Conservation (phyloP, 2,888 invertebrate genomes). For the Hypselothyrea guttata region DNA sequence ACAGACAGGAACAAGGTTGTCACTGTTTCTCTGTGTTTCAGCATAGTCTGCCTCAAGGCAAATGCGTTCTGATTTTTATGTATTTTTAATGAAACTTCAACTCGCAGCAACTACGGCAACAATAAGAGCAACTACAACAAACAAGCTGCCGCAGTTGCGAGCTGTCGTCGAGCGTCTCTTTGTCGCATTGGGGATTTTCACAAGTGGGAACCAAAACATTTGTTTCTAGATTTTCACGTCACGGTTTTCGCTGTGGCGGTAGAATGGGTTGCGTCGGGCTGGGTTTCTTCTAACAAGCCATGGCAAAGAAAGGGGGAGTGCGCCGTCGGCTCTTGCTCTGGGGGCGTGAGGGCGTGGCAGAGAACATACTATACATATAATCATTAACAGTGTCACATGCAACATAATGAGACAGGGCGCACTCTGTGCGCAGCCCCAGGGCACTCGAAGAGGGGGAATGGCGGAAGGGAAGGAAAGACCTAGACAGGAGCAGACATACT, state of each 20-base stretch:
- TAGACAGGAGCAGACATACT: constrained; percentile 43
- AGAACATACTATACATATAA: constrained; percentile 69
- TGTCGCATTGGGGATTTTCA: constrained; percentile 60
- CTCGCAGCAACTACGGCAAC: constrained; percentile 24
- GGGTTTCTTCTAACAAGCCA: constrained; percentile 53
- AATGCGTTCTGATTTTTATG: constrained; percentile 66
- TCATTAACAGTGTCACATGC: constrained; percentile 81
- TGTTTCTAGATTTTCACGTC: constrained; percentile 76
- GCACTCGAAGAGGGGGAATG: constrained; percentile 27
- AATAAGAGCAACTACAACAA: constrained; percentile 19
- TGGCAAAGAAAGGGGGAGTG: constrained; percentile 9
- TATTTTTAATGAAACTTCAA: constrained; percentile 71
- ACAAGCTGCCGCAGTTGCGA: constrained; percentile 27
- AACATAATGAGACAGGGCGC: constrained; percentile 80
- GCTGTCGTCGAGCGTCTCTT: constrained; percentile 36
- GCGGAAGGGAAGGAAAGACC: constrained; percentile 3
- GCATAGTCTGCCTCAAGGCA: constrained; percentile 35
- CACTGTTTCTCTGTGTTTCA: constrained; percentile 3
- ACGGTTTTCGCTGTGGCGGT: constrained; percentile 44
- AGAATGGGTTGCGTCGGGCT: constrained; percentile 13
- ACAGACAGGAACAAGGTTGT: constrained; percentile 3
- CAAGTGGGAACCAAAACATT: constrained; percentile 79
- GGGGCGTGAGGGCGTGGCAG: constrained; percentile 33
- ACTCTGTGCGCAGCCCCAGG: constrained; percentile 48
- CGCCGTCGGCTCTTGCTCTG: constrained; percentile 3